Base-by-base conservation (phyloP, 2,113 vertebrate genomes). In the Pholis gunnellus region DNA sequence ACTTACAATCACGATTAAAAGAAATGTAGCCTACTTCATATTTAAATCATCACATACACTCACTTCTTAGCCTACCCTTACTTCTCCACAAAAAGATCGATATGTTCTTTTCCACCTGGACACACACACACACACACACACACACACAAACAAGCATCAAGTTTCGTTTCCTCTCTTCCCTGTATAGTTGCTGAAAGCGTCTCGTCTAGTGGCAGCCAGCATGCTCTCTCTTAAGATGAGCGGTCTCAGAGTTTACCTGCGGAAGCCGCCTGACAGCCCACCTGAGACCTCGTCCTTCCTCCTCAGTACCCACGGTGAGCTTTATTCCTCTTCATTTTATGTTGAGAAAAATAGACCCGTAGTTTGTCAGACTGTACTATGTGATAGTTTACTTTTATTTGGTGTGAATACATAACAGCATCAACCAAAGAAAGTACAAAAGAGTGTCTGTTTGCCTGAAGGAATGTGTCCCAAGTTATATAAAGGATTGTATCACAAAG, bases 271-370 rank as follows among this genome's bases (percentile, higher is more conserved):
- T 5, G 22, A 60, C 59, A 74, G 10, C 67, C 75, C 75, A 18
- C 36, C 82, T 0, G 82, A 87, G 57, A 48, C 80, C 3, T 57
- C 90, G 0, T 89, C 93, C 57, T 89, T 94, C 77, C 74, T 91
- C 42, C 80, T 94, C 63, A 88, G 50, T 1, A 91, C 92, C 50
- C 66, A 88, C 11, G 93, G 93, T 94, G 81, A 93, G 91, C 1
- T 69, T 11, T 64, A 38, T 42, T 61, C 1, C 14, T 59, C 50
- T 78, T 25, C 2, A 44, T 5, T 42, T 67, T 25, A 42, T 72
- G 0, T 31, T 31, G 0, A 4, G 14, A 22, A 63, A n/a, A 38
- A 56, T 1, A 44, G 11, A 42, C 14, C 46, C 8, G 1, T 29
- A 11, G 15, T 67, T 75, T 60, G n/a, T 22, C 25, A 50, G 5